Evolutionary conservation across 2,113 vertebrate species (phyloP), one percentile per base, ranked within the genome.

Genomic region (Ranitomeya variabilis): DNA sequence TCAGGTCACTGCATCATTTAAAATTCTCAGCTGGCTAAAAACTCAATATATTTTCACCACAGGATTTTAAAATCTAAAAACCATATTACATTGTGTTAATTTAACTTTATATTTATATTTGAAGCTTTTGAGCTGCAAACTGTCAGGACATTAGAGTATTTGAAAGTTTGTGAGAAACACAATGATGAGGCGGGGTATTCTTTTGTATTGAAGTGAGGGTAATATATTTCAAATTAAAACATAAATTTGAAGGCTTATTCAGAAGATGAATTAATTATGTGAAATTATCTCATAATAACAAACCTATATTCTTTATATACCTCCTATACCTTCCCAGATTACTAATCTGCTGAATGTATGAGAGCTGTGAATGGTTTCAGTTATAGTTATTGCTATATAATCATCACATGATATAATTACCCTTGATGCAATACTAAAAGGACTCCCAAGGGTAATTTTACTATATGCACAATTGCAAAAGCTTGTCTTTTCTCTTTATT

Each of bases 351-450:
- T 10, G 90, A 91, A 92, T 91, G 90, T 92, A 94, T 92, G 90
- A 93, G 93, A 93, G 92, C 59, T 52, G 14, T 92, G 88, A 91
- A 89, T 91, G 85, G 26, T 93, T 94, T 92, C 92, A 90, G 80
- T 89, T 9, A 91, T 52, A 91, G 91, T 91, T 93, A 93, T 92
- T 87, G 82, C 89, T 89, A 71, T 86, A 93, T 94, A 89, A 92
- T 94, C 54, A 87, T 92, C 94, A 92, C 91, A 92, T 91, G 82
- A 83, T 15, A 37, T 92, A 94, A 94, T 93, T 91, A 94, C 77
- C 88, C 23, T 90, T 92, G 88, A 93, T 93, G 91, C 92, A 95
- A 93, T 94, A 94, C 92, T 92, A 92, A 89, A 89, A 86, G 94
- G 87, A 71, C 74, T 94, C 93, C 94, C 93, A 91, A 92, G 13